Conservation (phyloP, 2,888 invertebrate genomes). For the Carpatolechia fugitivella region DNA sequence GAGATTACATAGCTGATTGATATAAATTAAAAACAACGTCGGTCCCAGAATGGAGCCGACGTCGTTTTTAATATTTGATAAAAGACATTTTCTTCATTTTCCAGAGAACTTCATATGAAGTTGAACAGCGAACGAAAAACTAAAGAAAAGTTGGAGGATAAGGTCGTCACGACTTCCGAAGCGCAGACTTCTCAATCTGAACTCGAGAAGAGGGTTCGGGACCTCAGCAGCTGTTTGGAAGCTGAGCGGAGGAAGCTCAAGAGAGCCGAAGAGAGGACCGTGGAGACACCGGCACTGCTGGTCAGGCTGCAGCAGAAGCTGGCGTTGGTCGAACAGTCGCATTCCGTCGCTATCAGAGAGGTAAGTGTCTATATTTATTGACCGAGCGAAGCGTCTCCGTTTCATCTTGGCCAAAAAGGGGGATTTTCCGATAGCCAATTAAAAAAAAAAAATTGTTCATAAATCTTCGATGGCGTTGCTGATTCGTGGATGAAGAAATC, state of each 20-base stretch:
- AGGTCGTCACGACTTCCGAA: conserved; percentile 55
- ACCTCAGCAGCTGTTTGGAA: conserved; percentile 82
- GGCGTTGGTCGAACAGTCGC: conserved; percentile 85
- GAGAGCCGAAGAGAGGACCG: conserved; percentile 81
- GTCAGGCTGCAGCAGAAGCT: conserved; percentile 86
- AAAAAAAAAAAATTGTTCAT: no score
- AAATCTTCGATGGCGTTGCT: no score
- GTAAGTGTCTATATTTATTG: no score
- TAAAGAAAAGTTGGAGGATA: conserved; percentile 86
- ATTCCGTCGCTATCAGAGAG: conserved; percentile 83
- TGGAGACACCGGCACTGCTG: conserved; percentile 81
- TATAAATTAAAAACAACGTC: no score
- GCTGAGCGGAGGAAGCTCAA: conserved; percentile 81
- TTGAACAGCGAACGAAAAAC: conserved; percentile 85
- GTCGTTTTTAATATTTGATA: no score
- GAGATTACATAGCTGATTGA: no score
- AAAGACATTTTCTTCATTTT: no score
- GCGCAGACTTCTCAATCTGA: conserved; percentile 62
- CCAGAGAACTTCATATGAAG: conserved; percentile 87
- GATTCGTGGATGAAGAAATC: no score
- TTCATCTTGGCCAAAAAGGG: no score
- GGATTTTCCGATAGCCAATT: no score
- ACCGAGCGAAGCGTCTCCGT: no score
- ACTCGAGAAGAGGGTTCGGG: conserved; percentile 71
- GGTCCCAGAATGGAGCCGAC: no score